Evolutionary conservation across 2,888 invertebrate species (phyloP).

Genomic region (Germaria angustata): DNA sequence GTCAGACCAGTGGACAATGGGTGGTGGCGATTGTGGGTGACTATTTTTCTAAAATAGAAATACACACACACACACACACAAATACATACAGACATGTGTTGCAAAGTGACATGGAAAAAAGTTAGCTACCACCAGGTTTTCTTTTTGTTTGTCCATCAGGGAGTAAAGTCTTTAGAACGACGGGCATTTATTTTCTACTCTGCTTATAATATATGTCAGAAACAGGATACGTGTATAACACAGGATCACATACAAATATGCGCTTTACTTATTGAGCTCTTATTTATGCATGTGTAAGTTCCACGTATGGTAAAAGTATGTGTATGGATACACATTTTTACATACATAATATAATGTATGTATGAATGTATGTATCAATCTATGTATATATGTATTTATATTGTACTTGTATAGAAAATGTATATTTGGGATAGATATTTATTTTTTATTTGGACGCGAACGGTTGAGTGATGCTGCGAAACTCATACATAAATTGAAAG

Average conservation of each 20-base stretch:
- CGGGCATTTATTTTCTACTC: constrained; percentile 77
- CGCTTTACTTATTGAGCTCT: constrained; percentile 20
- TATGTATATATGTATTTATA: not conserved
- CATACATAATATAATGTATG: not conserved
- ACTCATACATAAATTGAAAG: constrained; percentile 12
- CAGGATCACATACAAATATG: constrained; percentile 65
- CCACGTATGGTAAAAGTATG: too few species aligned
- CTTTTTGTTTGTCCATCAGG: constrained; percentile 50
- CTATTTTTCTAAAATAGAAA: not conserved
- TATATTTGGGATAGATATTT: constrained; percentile 74
- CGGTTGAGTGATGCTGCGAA: constrained; percentile 55
- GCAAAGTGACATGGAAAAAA: constrained; percentile 38
- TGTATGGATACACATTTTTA: not conserved
- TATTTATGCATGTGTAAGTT: constrained; percentile 21
- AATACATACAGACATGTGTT: not conserved
- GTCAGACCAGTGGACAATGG: constrained; percentile 51
- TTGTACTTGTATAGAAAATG: not conserved
- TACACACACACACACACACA: not conserved
- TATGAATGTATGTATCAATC: not conserved
- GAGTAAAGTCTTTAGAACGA: constrained; percentile 74
- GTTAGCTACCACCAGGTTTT: constrained; percentile 54
- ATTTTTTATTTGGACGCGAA: constrained; percentile 74
- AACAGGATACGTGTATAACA: constrained; percentile 73
- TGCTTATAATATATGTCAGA: constrained; percentile 78
- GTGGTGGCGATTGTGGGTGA: constrained; percentile 28